A percentile compares a stretch with the other conserved stretches of the same genome.
Evolutionary conservation across 2,797 vertebrate genomes (phyloP).

Genomic region (Arvicola amphibius): DNA sequence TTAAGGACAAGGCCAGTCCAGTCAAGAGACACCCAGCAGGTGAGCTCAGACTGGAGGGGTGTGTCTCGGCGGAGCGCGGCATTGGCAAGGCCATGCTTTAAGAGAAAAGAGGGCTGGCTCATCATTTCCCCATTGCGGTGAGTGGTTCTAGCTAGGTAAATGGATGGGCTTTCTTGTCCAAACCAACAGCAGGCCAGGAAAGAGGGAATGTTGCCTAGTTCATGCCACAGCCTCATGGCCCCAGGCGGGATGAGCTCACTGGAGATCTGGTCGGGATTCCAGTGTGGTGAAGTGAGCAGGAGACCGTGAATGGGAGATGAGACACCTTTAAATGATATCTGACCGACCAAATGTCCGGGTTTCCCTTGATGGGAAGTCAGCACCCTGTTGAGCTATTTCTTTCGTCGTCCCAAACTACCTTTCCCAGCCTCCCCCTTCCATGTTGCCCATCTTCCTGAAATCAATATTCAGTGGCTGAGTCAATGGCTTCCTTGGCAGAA

Average conservation of each 20-base stretch:
- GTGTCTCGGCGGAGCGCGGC: neutral
- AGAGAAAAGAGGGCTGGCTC: neutral
- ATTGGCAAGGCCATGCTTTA: neutral
- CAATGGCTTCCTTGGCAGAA: neutral
- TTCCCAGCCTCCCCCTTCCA: neutral
- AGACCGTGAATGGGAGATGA: fast-evolving
- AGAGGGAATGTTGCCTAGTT: neutral
- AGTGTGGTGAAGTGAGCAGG: neutral
- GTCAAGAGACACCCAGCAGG: neutral
- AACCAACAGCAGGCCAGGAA: neutral
- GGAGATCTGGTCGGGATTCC: neutral
- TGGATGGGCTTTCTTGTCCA: neutral
- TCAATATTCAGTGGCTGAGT: neutral
- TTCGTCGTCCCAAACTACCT: neutral
- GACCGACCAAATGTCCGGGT: neutral
- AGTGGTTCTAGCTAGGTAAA: neutral
- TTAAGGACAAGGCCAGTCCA: neutral
- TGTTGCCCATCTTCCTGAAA: neutral
- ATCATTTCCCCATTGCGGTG: neutral
- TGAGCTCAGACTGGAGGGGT: neutral
- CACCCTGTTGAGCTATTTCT: neutral
- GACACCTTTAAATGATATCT: neutral
- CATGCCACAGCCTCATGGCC: neutral
- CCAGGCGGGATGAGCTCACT: neutral
- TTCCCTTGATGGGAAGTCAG: neutral